Base-by-base conservation (phyloP, 1,140 invertebrate genomes). In the Matsumurasca onukii region DNA sequence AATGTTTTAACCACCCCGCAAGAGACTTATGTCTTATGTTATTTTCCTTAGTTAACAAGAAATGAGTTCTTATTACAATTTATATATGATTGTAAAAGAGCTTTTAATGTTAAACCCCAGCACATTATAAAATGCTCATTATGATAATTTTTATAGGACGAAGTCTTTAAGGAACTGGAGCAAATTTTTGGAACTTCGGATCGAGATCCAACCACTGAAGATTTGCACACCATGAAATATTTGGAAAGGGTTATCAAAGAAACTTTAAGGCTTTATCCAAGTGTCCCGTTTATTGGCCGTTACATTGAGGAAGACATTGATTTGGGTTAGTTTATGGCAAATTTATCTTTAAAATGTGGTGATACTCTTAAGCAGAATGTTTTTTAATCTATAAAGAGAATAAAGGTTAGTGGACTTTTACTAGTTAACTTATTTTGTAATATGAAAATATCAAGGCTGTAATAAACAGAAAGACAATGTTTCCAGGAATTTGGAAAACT, bases 181-280 rank as follows among this genome's bases (percentile, higher is more conserved):
- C 45, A 30, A 0, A 68, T 73, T 17, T 69, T 71, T 25, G 64
- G 61, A 15, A 57, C 20, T 22, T 51, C 67, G 3, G 52, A 61
- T n/a, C 30, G 82, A 39, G 72, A 73, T 20, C 73, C 78, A 22
- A 82, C 79, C 3, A 74, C 77, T 52, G 79, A 82, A 1, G 84
- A 86, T 69, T 69, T 87, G 3, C 77, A 76, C 31, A 75, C 83
- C 31, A 73, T 87, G 73, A 83, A 82, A 69, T 88, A 88, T 73
- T 71, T 89, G 31, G 88, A 89, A 71, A 80, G 83, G 69, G 85
- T 83, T 66, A 82, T 89, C 31, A 89, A 88, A 75, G 87, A 89
- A 77, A 76, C 82, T 1, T 71, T 88, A 12, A 72, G 87, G 61
- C 69, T 89, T 2, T 87, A 81, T 73, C 86, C 87, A 0, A 82